Percentiles rank a stretch among this genome's conserved stretches.
Conservation (phyloP, 2,888 invertebrate genomes). For the Hemaris fuciformis region DNA sequence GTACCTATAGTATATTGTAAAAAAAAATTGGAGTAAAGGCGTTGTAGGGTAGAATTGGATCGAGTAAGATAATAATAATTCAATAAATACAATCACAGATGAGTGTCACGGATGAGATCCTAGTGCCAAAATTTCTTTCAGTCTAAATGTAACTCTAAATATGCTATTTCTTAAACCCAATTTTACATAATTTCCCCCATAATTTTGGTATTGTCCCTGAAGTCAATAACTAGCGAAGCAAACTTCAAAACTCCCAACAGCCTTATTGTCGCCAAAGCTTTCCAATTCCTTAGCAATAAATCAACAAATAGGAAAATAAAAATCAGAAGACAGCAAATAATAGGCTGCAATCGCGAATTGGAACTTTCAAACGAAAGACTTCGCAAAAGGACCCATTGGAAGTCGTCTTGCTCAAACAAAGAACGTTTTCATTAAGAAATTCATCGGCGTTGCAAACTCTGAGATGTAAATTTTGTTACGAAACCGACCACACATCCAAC, state of each 20-base stretch:
- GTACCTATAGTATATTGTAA: too few species aligned
- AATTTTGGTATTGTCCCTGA: background rate
- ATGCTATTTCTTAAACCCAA: too few species aligned
- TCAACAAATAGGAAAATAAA: background rate
- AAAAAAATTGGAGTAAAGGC: too few species aligned
- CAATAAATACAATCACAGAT: too few species aligned
- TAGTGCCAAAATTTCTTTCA: too few species aligned
- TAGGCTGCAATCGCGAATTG: background rate
- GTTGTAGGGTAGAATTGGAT: too few species aligned
- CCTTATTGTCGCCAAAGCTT: background rate
- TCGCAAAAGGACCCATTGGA: background rate
- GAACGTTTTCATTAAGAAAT: background rate
- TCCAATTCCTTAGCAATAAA: background rate
- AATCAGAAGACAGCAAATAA: background rate
- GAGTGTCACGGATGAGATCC: too few species aligned
- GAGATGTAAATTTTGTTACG: slow-evolving; percentile 13
- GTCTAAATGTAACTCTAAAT: too few species aligned
- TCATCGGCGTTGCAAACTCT: background rate
- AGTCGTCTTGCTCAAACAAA: background rate
- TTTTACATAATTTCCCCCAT: too few species aligned
- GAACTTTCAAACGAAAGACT: background rate
- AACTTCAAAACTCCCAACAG: background rate
- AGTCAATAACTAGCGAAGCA: background rate
- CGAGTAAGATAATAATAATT: too few species aligned
- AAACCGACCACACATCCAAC: background rate